Conservation (phyloP, 2,888 invertebrate genomes). For the Tipula helvola region DNA sequence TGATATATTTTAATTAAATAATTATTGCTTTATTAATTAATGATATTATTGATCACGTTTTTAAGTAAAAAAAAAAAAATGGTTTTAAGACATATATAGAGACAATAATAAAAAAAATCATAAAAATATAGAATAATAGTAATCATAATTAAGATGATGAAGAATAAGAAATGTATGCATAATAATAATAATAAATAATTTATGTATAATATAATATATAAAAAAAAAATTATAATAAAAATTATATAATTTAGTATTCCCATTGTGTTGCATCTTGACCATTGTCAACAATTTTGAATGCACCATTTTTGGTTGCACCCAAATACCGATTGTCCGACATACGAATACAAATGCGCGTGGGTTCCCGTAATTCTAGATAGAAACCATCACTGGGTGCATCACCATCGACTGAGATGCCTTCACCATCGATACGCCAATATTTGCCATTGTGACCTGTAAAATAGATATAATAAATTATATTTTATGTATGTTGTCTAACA, state of each 20-base stretch:
- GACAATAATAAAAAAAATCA: not conserved
- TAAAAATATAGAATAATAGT: not conserved
- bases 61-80: not conserved
- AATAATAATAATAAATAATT: not conserved
- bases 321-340: conserved; percentile 58
- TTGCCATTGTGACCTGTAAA: conserved; percentile 72
- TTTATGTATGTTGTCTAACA: not conserved
- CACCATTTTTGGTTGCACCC: conserved; percentile 83
- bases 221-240: not conserved
- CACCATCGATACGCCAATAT: conserved; percentile 87
- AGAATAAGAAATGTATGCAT: not conserved
- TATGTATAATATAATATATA: not conserved
- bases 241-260: conserved; percentile 61
- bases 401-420: conserved; percentile 74
- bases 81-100: not conserved
- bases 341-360: conserved; percentile 77
- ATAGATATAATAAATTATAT: not conserved
- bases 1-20: not conserved
- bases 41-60: not conserved
- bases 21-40: conserved; percentile 4
- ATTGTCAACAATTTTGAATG: conserved; percentile 69
- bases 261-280: conserved; percentile 80
- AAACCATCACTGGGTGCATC: conserved; percentile 72
- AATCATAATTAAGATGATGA: not conserved
- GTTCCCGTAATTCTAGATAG: conserved; percentile 84